Evolutionary conservation across 2,113 vertebrate genomes (phyloP), one percentile per base, ranked within the genome.

Genomic region (Xenus cinereus): DNA sequence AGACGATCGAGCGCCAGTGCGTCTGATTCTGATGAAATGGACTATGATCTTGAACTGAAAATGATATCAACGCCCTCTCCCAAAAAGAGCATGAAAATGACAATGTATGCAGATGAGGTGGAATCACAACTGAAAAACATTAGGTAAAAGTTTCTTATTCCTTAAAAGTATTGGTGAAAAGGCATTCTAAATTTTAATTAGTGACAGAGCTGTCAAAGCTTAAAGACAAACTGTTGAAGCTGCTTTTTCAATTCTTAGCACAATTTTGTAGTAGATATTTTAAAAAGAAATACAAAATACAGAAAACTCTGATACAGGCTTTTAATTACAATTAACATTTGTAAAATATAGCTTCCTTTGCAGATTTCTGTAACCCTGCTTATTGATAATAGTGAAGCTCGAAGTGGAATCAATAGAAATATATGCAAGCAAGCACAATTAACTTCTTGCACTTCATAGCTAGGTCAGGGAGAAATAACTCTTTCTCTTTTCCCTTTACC

Each of bases 51-150:
- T 30, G 99, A 99, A 93, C 97, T 99, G 90, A 99, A 99, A 97
- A 99, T 99, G 99, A 99, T 99, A 79, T 99, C 99, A 13, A 99
- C 99, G 1, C 99, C 99, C 4, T 99, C 99, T 6, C 99, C 99
- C 35, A 99, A 99, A 96, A 99, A 99, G 93, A 99, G 98, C 98
- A 99, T 99, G 99, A 99, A 99, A 97, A 99, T 99, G 99, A 99
- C 99, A 4, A 99, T 99, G 99, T 99, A 99, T 75, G 99, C 99
- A 1, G 99, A 99, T 14, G 99, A 99, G 97, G 98, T 99, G 75
- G 99, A 99, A 74, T 98, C 98, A 2, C 98, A 99, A 69, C 97
- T 99, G 81, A 99, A 99, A 97, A 99, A 93, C 84, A 99, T 99
- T 87, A 98, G 99, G 99, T 99, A 96, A 97, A 97, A 43, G 12